Conservation (phyloP, 2,113 vertebrate species). For the Mellivora capensis region DNA sequence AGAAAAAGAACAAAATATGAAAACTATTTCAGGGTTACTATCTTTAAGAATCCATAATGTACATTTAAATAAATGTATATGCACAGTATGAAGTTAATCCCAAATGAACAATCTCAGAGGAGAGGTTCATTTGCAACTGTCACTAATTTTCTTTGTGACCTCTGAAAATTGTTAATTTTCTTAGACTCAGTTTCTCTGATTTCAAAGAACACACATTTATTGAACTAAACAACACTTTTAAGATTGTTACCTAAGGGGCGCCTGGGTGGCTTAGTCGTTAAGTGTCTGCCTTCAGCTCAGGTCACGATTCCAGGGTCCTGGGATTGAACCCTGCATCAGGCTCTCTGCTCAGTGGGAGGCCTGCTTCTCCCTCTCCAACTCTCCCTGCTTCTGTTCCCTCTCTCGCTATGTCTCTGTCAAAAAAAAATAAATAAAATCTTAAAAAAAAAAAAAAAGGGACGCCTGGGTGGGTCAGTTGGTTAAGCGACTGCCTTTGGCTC, state of each 20-base stretch:
- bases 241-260: background rate
- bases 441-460: too few species aligned
- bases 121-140: conserved; percentile 50
- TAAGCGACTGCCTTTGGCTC: too few species aligned
- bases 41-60: conserved; percentile 33
- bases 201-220: background rate
- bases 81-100: conserved; percentile 45
- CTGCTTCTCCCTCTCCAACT: too few species aligned
- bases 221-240: conserved; percentile 9
- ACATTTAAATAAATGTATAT: conserved; percentile 59
- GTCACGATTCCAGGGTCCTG: too few species aligned
- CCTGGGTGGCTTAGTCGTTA: too few species aligned
- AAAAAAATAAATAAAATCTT: too few species aligned
- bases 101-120: conserved; percentile 29
- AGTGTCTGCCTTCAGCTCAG: too few species aligned
- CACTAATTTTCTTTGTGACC: conserved; percentile 11
- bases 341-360: too few species aligned
- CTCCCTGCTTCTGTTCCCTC: too few species aligned
- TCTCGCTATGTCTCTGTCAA: too few species aligned
- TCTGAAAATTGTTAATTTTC: background rate
- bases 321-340: too few species aligned
- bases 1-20: conserved; percentile 13
- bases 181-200: conserved; percentile 9
- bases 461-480: too few species aligned
- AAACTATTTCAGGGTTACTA: background rate